Base-by-base conservation (phyloP, 1,140 invertebrate genomes). In the Latrodectus geometricus region DNA sequence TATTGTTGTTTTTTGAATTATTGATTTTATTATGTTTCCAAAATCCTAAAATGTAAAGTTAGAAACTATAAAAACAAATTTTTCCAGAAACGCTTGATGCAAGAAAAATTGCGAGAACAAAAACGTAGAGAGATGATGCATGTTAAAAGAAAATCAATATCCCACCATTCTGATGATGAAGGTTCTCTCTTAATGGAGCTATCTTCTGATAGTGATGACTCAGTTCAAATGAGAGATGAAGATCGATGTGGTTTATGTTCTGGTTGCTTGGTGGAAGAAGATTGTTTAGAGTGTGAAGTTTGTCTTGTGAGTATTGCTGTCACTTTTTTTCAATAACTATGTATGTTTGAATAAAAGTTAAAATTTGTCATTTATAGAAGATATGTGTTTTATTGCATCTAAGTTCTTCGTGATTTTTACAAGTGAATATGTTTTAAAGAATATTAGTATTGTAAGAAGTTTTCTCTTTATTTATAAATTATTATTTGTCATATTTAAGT, bases 241-340 rank as follows among this genome's bases (percentile, higher is more conserved):
- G 73, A 77, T 11, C 76, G 61, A 7, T 87, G 85, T 35, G 85
- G 85, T 12, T 21, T 20, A 2, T 87, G 85, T 9, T 21, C 76
- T 14, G 77, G 77, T 8, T 87, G 85, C 48, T 21, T 74, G 8
- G 20, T 61, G 9, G 76, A 80, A 9, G 85, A 87, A 68, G 85
- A 87, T 20, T 87, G 85, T 56, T 9, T 87, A 14, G 85, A 87
- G 20, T 87, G 85, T 54, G 76, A 87, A 73, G 77, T 80, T 9
- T 87, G 85, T 68, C 35, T 87, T 20, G 85, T 87, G 35, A 80
- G 85, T 23, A 11, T 21, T 35, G 35, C 35, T 35, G 5, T 35
- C 1, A 35, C 35, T 35, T 35, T 35, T n/a, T 35, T 35, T 35
- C 35, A 35, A 35, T 35, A 35, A 35, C 35, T 35, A 5, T 35